Percentiles rank a stretch among this genome's conserved stretches.
These are phyloP conservation scores for Diprion similis DNA, from an alignment of 1,140 invertebrate species.

Conservation along the genomic window DNA sequence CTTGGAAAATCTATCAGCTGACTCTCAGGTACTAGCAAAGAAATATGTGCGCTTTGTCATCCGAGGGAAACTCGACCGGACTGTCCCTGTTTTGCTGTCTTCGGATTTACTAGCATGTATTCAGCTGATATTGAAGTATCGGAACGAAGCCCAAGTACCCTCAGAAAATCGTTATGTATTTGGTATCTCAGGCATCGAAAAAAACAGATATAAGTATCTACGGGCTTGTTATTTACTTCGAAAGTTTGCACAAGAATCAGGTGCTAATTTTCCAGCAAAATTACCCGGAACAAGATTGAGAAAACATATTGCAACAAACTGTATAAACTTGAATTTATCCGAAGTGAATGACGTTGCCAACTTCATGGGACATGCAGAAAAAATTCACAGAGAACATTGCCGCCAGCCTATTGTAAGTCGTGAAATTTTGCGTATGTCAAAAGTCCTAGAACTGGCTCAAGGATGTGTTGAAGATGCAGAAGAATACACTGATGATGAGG, in stretches of 20 bases:
- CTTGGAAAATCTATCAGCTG: slow-evolving; percentile 18
- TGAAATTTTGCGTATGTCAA: slow-evolving; percentile 15
- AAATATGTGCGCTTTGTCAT: slow-evolving; percentile 31
- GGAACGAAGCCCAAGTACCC: slow-evolving; percentile 13
- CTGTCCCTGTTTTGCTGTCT: slow-evolving; percentile 27
- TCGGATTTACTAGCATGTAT: slow-evolving; percentile 14
- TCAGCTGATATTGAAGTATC: slow-evolving; percentile 18
- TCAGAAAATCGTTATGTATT: slow-evolving; percentile 19
- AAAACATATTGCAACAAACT: slow-evolving; percentile 22
- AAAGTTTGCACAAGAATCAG: slow-evolving; percentile 12
- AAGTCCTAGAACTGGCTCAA: not conserved
- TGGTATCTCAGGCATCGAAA: slow-evolving; percentile 11
- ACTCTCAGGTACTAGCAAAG: slow-evolving; percentile 26
- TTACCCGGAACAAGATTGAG: not conserved
- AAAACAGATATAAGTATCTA: slow-evolving; percentile 9
- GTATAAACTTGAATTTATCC: slow-evolving; percentile 18
- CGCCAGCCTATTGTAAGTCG: slow-evolving; percentile 17
- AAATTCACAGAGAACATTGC: slow-evolving; percentile 23
- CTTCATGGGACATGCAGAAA: slow-evolving; percentile 25
- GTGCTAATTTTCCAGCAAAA: not conserved
- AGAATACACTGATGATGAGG: not conserved
- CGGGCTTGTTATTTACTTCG: not conserved
- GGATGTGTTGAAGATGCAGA: not conserved
- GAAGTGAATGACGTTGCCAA: slow-evolving; percentile 16
- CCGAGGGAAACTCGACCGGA: slow-evolving; percentile 30